Conservation (phyloP, 92 coral and sea anemone genomes). For the Parazoanthus darwini region DNA sequence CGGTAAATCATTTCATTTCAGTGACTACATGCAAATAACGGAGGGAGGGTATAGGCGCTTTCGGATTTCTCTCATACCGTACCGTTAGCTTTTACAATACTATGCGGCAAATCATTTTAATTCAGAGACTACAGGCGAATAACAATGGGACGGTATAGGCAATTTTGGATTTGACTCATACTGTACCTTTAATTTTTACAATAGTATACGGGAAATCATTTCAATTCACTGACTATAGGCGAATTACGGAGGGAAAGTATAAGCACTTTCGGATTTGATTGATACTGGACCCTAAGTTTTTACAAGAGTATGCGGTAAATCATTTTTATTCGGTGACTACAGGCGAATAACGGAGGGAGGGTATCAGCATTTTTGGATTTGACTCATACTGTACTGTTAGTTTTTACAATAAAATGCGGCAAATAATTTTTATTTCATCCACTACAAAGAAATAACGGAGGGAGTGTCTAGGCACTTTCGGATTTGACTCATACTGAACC, state of each 20-base stretch:
- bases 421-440: background rate
- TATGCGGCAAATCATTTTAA: too few relatives aligned
- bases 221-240: too few relatives aligned
- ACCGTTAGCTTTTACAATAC: background rate
- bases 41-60: too few relatives aligned
- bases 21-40: background rate
- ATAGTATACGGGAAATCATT: too few relatives aligned
- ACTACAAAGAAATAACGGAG: conserved; percentile 1
- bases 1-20: background rate
- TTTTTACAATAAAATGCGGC: background rate
- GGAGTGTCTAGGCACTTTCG: background rate
- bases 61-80: background rate
- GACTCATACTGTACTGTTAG: conserved; percentile 10
- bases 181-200: too few relatives aligned
- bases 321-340: too few relatives aligned
- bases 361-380: background rate
- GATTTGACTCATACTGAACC: too few relatives aligned
- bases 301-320: conserved; percentile 7
- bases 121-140: too few relatives aligned
- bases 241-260: background rate
- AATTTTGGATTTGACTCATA: background rate
- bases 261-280: background rate
- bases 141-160: background rate
- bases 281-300: background rate
- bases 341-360: background rate